These are phyloP conservation scores for Cavia porcellus DNA, from an alignment of 2,113 vertebrate species.

Conservation along the genomic window DNA sequence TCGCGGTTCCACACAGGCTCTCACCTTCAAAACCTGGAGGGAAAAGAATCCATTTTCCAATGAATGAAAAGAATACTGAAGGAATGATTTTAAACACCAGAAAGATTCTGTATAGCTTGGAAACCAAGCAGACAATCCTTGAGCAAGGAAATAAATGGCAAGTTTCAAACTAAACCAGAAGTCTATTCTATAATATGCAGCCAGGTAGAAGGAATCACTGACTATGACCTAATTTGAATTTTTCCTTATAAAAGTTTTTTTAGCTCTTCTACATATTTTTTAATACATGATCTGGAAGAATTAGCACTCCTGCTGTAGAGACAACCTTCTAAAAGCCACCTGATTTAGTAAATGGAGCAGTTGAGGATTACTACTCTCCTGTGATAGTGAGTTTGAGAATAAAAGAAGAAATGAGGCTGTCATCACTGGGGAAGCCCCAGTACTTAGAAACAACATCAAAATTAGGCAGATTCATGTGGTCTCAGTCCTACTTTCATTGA, in stretches of 20 bases:
- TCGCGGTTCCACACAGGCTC: slow-evolving; percentile 63
- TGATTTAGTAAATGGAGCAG: slow-evolving; percentile 11
- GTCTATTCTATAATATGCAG: slow-evolving; percentile 24
- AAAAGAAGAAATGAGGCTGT: neutral
- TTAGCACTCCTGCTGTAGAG: neutral
- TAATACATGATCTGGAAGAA: slow-evolving; percentile 59
- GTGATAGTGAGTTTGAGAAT: neutral
- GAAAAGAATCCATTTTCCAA: slow-evolving; percentile 78
- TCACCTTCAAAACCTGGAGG: slow-evolving; percentile 71
- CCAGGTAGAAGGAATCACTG: slow-evolving; percentile 34
- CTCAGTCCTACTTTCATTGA: neutral
- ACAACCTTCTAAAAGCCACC: slow-evolving; percentile 35
- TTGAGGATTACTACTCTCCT: neutral
- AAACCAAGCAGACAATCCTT: slow-evolving; percentile 59
- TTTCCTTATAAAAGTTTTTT: slow-evolving; percentile 47
- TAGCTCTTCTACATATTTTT: slow-evolving; percentile 45
- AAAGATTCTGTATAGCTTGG: slow-evolving; percentile 58
- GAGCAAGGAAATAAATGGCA: slow-evolving; percentile 72
- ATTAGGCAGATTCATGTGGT: neutral
- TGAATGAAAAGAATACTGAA: slow-evolving; percentile 71
- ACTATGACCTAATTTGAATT: slow-evolving; percentile 54
- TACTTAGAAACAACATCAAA: neutral
- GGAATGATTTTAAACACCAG: slow-evolving; percentile 71
- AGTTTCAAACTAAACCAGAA: slow-evolving; percentile 62
- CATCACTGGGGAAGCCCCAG: neutral